Conservation (phyloP, 2,113 vertebrate species). For the Petrocephalus microphthalmus region DNA sequence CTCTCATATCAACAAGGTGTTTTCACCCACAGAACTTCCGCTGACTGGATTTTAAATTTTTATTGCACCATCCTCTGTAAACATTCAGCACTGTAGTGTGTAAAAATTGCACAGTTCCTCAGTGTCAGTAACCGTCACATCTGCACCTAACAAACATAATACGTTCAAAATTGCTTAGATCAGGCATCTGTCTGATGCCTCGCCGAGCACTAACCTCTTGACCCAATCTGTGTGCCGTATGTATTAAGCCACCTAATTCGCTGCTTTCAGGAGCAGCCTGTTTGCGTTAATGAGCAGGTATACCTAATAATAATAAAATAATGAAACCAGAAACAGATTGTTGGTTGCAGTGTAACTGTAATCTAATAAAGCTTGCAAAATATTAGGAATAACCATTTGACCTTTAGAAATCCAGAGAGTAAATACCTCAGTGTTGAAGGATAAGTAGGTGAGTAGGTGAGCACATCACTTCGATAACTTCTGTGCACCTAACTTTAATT, state of each 20-base stretch:
- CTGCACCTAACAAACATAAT: not conserved
- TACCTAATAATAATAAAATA: not conserved
- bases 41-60: not conserved
- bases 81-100: not conserved
- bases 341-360: not conserved
- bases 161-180: not conserved
- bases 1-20: not conserved
- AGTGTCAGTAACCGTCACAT: not conserved
- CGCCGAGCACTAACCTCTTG: not conserved
- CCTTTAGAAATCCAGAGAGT: not conserved
- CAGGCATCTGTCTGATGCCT: not conserved
- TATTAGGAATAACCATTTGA: not conserved
- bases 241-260: not conserved
- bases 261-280: not conserved
- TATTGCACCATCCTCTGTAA: not conserved
- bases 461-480: not conserved
- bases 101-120: not conserved
- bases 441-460: not conserved
- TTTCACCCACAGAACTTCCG: not conserved
- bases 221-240: not conserved
- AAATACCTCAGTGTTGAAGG: not conserved
- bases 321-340: not conserved
- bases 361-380: not conserved
- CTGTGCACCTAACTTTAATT: not conserved
- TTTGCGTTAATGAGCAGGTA: not conserved